Conservation (phyloP, 2,888 invertebrate genomes). For the Hedychridium roseum region DNA sequence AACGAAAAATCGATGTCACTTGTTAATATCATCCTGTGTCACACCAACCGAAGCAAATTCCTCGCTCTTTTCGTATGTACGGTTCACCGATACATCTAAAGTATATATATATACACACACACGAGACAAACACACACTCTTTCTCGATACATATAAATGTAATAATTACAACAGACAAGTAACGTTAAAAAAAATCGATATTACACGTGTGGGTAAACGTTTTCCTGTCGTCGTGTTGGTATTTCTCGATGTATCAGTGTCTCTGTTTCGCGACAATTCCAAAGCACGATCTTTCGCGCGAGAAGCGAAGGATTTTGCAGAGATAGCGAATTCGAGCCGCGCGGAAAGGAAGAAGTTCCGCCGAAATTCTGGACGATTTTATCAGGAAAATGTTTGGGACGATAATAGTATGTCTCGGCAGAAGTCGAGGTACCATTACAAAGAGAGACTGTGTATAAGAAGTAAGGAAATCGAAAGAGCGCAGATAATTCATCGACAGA, state of each 20-base stretch:
- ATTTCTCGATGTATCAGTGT: constrained; percentile 49
- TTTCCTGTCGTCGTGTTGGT: constrained; percentile 52
- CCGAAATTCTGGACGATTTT: too few relatives aligned
- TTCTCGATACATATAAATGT: constrained; percentile 24
- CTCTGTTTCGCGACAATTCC: constrained; percentile 26
- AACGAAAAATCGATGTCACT: too few relatives aligned
- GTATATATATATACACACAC: constrained; percentile 27
- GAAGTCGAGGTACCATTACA: constrained; percentile 16
- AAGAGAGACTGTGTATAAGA: constrained; percentile 17
- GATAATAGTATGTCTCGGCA: too few relatives aligned
- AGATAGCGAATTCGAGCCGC: too few relatives aligned
- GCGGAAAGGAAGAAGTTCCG: too few relatives aligned
- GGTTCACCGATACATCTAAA: constrained; percentile 27
- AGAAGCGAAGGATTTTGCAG: too few relatives aligned
- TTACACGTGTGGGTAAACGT: constrained; percentile 50
- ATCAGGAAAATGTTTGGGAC: too few relatives aligned
- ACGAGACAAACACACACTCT: constrained; percentile 13
- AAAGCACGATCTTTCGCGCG: too few relatives aligned
- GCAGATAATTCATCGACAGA: constrained; percentile 2
- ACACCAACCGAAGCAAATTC: constrained; percentile 10
- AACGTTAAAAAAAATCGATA: constrained; percentile 48
- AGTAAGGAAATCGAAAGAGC: constrained; percentile 5
- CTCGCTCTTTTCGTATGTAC: constrained; percentile 28
- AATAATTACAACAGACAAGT: constrained; percentile 23
- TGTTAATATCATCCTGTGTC: too few relatives aligned